Conservation (phyloP, 2,888 invertebrate species). For the Deladenus siricidicola region DNA sequence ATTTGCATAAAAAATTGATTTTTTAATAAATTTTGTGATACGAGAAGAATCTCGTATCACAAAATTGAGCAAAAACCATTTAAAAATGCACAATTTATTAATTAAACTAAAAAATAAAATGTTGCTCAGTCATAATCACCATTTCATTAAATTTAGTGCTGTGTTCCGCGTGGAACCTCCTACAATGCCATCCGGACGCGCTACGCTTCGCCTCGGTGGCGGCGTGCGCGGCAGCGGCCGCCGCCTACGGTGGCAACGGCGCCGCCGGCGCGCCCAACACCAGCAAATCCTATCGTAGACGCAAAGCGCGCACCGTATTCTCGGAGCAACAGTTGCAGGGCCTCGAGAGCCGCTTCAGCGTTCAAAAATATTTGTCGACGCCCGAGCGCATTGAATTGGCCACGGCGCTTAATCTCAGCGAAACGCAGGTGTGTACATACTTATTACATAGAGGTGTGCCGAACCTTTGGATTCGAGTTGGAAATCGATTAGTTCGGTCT, state of each 20-base stretch:
- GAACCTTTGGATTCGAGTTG: too few relatives aligned
- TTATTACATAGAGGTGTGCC: too few relatives aligned
- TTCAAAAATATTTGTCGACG: conserved; percentile 46
- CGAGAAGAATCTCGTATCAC: neutral
- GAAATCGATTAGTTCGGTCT: too few relatives aligned
- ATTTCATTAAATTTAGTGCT: conserved; percentile 12
- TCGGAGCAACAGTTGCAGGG: conserved; percentile 59
- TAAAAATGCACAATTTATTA: neutral
- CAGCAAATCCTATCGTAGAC: conserved; percentile 81
- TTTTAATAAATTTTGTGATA: neutral
- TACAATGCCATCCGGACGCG: conserved; percentile 23
- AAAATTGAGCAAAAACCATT: neutral
- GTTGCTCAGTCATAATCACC: too few relatives aligned
- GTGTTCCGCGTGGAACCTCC: conserved; percentile 17
- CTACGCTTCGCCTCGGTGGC: conserved; percentile 11
- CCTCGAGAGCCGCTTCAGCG: conserved; percentile 42
- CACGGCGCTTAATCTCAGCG: conserved; percentile 59
- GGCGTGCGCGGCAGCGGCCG: conserved; percentile 10
- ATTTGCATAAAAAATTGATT: neutral
- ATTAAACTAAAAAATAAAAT: neutral
- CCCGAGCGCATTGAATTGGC: conserved; percentile 51
- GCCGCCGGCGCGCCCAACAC: conserved; percentile 18
- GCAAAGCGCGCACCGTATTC: conserved; percentile 88
- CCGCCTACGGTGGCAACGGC: conserved; percentile 18
- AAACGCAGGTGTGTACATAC: conserved; percentile 46